Evolutionary conservation across 2,888 invertebrate genomes (phyloP), one percentile per base, ranked within the genome.

Genomic region (Eumerus sabulonum): DNA sequence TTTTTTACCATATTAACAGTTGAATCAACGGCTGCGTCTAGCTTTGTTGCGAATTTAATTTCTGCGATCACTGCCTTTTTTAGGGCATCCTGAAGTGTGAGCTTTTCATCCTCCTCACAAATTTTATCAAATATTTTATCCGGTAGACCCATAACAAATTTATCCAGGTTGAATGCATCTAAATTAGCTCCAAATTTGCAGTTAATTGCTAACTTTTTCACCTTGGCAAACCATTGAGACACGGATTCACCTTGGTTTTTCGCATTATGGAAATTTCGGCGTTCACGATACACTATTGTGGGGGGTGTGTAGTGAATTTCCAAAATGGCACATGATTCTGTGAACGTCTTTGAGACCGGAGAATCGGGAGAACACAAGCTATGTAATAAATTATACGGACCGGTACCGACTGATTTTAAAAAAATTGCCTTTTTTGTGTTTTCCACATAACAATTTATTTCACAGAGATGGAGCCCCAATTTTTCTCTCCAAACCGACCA

Each of bases 41-140:
- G n/a, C n/a, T 66, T 48, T 48, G 19, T 48, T 14, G 18, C 13
- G 2, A 66, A 36, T 57, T 67, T 67, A 2, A 50, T 67, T 50
- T 67, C 50, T 9, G 57, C 17, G 35, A 67, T 57, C 50, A n/a
- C n/a, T n/a, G n/a, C n/a, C n/a, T n/a, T n/a, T n/a, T n/a, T n/a
- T n/a, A n/a, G n/a, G n/a, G n/a, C n/a, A n/a, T n/a, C n/a, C n/a
- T n/a, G n/a, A n/a, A 13, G 51, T 38, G n/a, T 64, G 19, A 38
- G 16, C 11, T 47, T 47, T 48, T 48, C 47, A 5, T 14, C 36
- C 45, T 48, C 19, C 38, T 45, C 51, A 11, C 18, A 48, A 12
- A 48, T 12, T 4, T 19, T 3, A 11, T 53, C 44, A 14, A 36
- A 53, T 2, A 38, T 7, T 4, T 17, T 13, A 4, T 16, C 16